phyloP scores from a whole-genome alignment of 1,140 invertebrate species.

The Eueides isabella region DNA sequence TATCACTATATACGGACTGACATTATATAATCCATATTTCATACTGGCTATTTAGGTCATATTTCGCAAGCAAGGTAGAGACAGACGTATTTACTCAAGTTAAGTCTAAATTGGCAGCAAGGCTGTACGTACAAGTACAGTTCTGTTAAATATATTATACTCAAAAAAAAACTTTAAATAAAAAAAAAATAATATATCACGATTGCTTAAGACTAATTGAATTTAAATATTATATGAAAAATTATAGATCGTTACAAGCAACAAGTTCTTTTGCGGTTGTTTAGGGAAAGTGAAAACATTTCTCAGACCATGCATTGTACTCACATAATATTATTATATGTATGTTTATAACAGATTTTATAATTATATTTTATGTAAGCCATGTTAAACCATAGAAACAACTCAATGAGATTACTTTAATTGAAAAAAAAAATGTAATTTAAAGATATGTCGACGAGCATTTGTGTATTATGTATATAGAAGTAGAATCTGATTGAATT shows the following conservation, averaged over 20 bases:
- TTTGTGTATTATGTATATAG: not conserved
- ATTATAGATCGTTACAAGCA: not conserved
- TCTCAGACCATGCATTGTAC: conserved; percentile 13
- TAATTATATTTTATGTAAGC: not conserved
- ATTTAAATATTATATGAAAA: not conserved
- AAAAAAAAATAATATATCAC: not conserved
- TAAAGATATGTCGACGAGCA: not conserved
- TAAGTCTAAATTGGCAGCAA: conserved; percentile 21
- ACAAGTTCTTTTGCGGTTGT: not conserved
- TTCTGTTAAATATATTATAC: not conserved
- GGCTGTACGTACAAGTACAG: conserved; percentile 1
- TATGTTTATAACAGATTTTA: not conserved
- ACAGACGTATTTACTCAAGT: conserved; percentile 16
- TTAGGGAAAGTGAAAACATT: conserved; percentile 1
- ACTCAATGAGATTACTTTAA: not conserved
- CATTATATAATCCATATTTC: conserved; percentile 1
- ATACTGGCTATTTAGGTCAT: conserved; percentile 5
- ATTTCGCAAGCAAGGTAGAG: conserved; percentile 17
- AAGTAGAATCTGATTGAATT: conserved; percentile 6
- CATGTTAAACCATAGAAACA: not conserved
- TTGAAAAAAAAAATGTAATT: not conserved
- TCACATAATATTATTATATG: not conserved
- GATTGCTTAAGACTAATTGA: not conserved
- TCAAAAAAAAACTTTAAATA: not conserved
- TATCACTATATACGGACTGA: not conserved